phyloP scores from a whole-genome alignment of 2,888 invertebrate genomes.

The Platypus cylindrus region DNA sequence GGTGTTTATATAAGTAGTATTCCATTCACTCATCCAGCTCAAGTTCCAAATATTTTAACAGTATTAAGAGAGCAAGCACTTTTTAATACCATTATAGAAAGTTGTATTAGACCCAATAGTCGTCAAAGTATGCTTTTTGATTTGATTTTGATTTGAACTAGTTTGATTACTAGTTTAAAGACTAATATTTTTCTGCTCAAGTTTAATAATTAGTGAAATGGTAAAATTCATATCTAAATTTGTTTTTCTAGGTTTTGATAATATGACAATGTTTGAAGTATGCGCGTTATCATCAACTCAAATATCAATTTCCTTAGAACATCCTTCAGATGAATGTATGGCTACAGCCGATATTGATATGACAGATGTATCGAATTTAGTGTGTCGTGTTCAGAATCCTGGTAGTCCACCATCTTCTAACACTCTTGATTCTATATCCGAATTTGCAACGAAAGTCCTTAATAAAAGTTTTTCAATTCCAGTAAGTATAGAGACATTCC shows the following conservation, averaged over 20 bases:
- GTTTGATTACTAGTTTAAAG: too few species aligned
- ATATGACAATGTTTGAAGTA: slow-evolving; percentile 81
- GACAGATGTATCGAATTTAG: slow-evolving; percentile 63
- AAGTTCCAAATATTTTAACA: slow-evolving; percentile 77
- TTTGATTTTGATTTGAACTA: too few species aligned
- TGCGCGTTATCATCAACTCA: slow-evolving; percentile 82
- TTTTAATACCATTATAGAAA: slow-evolving; percentile 78
- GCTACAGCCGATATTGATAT: slow-evolving; percentile 85
- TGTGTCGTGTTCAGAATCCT: slow-evolving; percentile 63
- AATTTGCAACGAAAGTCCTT: slow-evolving; percentile 54
- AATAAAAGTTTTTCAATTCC: slow-evolving; percentile 85
- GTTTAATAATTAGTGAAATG: slow-evolving; percentile 1
- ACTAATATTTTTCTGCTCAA: too few species aligned
- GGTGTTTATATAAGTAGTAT: slow-evolving; percentile 68
- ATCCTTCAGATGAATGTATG: slow-evolving; percentile 85
- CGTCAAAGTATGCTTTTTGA: slow-evolving; percentile 50
- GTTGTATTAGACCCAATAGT: slow-evolving; percentile 74
- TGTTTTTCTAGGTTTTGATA: slow-evolving; percentile 47
- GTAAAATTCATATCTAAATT: slow-evolving; percentile 3
- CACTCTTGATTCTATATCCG: slow-evolving; percentile 37
- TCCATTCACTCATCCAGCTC: slow-evolving; percentile 87
- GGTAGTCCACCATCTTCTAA: slow-evolving; percentile 31
- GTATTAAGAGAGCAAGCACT: slow-evolving; percentile 80
- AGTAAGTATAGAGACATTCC: slow-evolving; percentile 35
- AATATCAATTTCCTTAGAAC: slow-evolving; percentile 81